A percentile compares a stretch with the other conserved stretches of the same genome.
Conservation (phyloP, 2,888 invertebrate genomes). For the Sipha maydis region DNA sequence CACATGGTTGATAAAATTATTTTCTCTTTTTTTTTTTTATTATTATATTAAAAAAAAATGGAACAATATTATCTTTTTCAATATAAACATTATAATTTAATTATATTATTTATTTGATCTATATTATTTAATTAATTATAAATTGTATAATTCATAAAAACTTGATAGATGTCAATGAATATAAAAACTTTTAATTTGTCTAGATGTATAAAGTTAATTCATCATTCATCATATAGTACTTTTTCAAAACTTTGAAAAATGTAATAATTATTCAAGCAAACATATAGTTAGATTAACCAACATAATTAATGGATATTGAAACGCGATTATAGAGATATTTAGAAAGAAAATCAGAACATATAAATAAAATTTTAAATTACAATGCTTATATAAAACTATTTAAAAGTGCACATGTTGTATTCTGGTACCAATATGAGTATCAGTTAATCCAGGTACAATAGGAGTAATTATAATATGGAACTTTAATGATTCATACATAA, state of each 20-base stretch:
- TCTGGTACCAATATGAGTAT: constrained; percentile 48
- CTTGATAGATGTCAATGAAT: not conserved
- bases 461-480: constrained; percentile 56
- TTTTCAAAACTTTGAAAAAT: not conserved
- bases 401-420: constrained; percentile 57
- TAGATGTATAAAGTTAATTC: not conserved
- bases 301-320: not conserved
- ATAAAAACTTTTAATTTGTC: not conserved
- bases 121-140: not conserved
- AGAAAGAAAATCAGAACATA: not conserved
- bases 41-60: no score
- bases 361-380: not conserved
- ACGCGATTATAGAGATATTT: constrained; percentile 26
- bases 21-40: no score
- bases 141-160: not conserved
- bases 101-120: not conserved
- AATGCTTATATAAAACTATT: not conserved
- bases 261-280: not conserved
- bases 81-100: no score
- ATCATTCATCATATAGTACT: not conserved
- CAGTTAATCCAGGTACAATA: constrained; percentile 42
- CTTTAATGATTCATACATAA: constrained; percentile 40
- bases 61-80: no score
- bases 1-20: no score
- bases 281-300: not conserved